phyloP scores from a whole-genome alignment of 1,140 invertebrate genomes.

The Euwallacea similis region DNA sequence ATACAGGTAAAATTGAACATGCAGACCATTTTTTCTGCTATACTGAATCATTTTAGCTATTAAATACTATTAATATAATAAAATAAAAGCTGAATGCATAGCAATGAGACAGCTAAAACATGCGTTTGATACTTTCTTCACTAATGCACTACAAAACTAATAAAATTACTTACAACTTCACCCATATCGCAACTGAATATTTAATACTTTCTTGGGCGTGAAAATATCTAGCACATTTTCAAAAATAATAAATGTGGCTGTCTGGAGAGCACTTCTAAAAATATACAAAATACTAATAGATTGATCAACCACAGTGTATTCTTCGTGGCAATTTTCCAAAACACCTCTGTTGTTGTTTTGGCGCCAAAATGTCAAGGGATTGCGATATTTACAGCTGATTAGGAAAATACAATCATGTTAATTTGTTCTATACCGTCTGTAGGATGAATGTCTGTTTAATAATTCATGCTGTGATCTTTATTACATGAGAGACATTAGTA shows the following conservation, averaged over 20 bases:
- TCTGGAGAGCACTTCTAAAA: slow-evolving; percentile 15
- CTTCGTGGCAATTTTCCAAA: slow-evolving; percentile 20
- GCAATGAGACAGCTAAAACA: too few relatives aligned
- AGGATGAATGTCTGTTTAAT: background rate
- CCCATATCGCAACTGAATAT: slow-evolving; percentile 4
- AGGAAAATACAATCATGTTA: background rate
- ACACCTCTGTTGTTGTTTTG: background rate
- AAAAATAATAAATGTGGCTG: slow-evolving; percentile 1
- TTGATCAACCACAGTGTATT: slow-evolving; percentile 15
- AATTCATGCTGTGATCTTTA: background rate
- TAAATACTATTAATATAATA: background rate
- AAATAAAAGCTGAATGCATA: too few relatives aligned
- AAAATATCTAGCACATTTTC: background rate
- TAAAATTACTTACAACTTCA: slow-evolving; percentile 7
- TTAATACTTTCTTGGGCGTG: background rate
- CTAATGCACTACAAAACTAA: background rate
- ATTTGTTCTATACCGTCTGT: background rate
- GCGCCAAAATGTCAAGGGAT: too few relatives aligned
- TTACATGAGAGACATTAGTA: background rate
- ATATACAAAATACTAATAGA: slow-evolving; percentile 26
- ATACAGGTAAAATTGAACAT: too few relatives aligned
- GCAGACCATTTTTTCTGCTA: too few relatives aligned
- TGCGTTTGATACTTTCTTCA: too few relatives aligned
- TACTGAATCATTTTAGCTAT: background rate
- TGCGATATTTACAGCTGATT: background rate